Evolutionary conservation across 1,140 invertebrate genomes (phyloP).

Genomic region (Zaprionus davidi): DNA sequence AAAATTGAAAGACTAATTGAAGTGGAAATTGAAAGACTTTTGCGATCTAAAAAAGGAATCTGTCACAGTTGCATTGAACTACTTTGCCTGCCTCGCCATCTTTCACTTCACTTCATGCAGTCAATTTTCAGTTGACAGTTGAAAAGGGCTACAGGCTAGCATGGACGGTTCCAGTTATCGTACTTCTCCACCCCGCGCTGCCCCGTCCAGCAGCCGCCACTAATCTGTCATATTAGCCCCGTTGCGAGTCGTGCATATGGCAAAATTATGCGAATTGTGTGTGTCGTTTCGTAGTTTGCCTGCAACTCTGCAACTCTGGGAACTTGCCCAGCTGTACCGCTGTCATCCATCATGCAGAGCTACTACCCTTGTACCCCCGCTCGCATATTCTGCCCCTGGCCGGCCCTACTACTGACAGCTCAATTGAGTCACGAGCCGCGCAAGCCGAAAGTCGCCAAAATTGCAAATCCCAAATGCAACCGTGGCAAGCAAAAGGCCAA

Average conservation of each 20-base stretch:
- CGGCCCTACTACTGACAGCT: constrained; percentile 45
- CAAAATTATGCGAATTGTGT: constrained; percentile 21
- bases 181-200: neutral
- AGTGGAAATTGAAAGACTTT: neutral
- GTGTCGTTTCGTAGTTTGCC: constrained; percentile 13
- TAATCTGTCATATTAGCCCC: constrained; percentile 19
- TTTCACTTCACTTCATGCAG: neutral
- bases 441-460: constrained; percentile 46
- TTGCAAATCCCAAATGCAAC: constrained; percentile 70
- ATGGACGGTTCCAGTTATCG: neutral
- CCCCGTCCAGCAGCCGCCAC: neutral
- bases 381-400: neutral
- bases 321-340: constrained; percentile 11
- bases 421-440: constrained; percentile 52
- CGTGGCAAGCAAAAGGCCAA: constrained; percentile 63
- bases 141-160: neutral
- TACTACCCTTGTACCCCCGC: neutral
- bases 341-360: constrained; percentile 61
- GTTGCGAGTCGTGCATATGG: constrained; percentile 19
- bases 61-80: neutral
- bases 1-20: no score
- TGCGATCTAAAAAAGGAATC: neutral
- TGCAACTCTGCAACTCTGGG: constrained; percentile 8
- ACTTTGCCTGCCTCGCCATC: neutral
- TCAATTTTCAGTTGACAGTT: constrained; percentile 15